Evolutionary conservation across 1,140 invertebrate genomes (phyloP), one percentile per base, ranked within the genome.

Genomic region (Heterodera carotae): DNA sequence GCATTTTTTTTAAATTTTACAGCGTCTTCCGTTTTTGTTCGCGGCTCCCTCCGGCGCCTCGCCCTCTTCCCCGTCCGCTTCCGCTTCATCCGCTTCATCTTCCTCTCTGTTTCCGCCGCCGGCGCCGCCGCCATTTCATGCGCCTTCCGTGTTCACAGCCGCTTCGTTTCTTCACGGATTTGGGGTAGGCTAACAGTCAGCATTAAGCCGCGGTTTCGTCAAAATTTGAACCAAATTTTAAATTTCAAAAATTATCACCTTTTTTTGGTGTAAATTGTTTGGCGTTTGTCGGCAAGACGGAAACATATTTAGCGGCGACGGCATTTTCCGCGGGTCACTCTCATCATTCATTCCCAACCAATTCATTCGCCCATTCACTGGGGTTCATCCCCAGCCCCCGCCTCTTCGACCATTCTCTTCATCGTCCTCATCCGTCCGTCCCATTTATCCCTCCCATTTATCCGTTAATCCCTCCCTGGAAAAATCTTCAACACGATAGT

Each of bases 101-200:
- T 53, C 71, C 0, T 73, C 71, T 1, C 36, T 74, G 36, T 74
- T 74, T 36, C 71, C 71, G 8, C 71, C 43, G 34, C 27, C 71
- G 36, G 53, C 71, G 8, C 71, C 43, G 34, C 27, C 71, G 36
- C 59, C 27, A 8, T 43, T 60, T 59, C 33, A 27, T 64, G 8
- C 56, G 36, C n/a, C n/a, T n/a, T 10, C 56, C 25, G 33, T 64
- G 31, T 43, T 60, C 18, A 29, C 69, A 6, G 56, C 69, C 29
- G 56, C 25, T 4, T 39, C 71, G 7, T 74, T 74, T n/a, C 71
- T 74, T 12, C 71, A 74, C 36, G 71, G 71, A 62, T 60, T 74
- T 43, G 71, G 39, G 71, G 71, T 74, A 25, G 22, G 62, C 27
- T n/a, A 12, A 0, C 22, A 18, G 59, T 4, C 6, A 18, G 59